Evolutionary conservation across 2,888 invertebrate species (phyloP).

Genomic region (Eulithis prunata): DNA sequence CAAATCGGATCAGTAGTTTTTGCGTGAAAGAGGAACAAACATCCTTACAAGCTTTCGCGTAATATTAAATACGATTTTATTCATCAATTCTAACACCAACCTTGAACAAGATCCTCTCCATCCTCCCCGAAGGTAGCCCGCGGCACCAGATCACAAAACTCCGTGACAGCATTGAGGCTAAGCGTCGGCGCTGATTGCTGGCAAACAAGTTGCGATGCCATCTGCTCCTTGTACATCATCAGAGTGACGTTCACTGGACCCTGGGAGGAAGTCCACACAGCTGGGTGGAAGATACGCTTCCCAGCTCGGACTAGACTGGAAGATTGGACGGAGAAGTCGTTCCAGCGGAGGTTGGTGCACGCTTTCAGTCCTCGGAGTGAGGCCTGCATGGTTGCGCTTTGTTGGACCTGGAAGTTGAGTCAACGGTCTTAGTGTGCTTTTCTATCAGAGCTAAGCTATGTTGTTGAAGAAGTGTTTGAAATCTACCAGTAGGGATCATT

Average conservation of each 20-base stretch:
- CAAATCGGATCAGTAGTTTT: no score
- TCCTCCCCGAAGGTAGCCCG: constrained; percentile 86
- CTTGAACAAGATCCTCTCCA: constrained; percentile 87
- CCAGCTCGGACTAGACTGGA: constrained; percentile 85
- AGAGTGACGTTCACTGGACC: constrained; percentile 88
- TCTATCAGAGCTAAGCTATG: no score
- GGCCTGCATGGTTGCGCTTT: constrained; percentile 87
- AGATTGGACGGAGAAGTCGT: constrained; percentile 87
- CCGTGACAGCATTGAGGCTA: constrained; percentile 89
- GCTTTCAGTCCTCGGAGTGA: constrained; percentile 89
- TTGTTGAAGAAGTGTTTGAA: no score
- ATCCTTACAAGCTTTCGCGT: no score
- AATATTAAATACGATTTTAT: no score
- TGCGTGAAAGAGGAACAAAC: no score
- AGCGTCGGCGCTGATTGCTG: constrained; percentile 85
- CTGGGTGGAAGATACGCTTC: constrained; percentile 89
- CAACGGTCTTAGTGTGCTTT: no score
- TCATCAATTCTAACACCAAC: constrained; percentile 1
- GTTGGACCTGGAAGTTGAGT: constrained; percentile 81
- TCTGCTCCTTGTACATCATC: constrained; percentile 86
- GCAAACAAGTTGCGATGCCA: constrained; percentile 85
- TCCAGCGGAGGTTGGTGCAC: constrained; percentile 88
- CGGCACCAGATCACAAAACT: constrained; percentile 92
- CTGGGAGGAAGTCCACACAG: constrained; percentile 87
- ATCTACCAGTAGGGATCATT: no score